Base-by-base conservation (phyloP, 2,113 vertebrate genomes). In the Collichthys lucidus region DNA sequence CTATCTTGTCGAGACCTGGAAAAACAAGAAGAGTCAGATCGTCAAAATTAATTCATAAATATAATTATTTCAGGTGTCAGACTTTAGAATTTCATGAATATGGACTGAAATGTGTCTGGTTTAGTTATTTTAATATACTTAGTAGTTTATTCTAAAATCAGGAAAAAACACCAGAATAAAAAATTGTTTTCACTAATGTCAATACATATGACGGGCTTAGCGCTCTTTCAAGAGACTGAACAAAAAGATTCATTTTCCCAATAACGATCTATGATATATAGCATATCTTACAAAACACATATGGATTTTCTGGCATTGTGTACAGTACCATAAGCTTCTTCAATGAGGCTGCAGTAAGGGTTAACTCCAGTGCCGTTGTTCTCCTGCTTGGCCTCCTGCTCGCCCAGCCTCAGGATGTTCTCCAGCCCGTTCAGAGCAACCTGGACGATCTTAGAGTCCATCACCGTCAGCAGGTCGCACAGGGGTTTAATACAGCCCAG, bases 361-460 rank as follows among this genome's bases (percentile, higher is more conserved):
- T 99, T 99, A 66, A 97, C 94, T 9, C 98, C 98, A 0, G 92
- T 94, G 88, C 96, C 96, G 0, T 89, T 96, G 89, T 88, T 92
- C 86, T 93, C 93, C 91, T 98, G 97, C 90, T 97, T 98, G 90
- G 97, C 96, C 52, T 99, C 98, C 91, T 99, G 98, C 78, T 99
- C 98, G 4, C 98, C 98, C 29, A 99, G 96, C 74, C 97, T 93
- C 86, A 99, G 94, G 65, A 99, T 99, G 91, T 99, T 99, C 91
- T 99, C 98, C 85, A 99, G 91, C 35, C 98, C 98, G 0, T 97
- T 99, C 50, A 99, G 91, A 0, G 98, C 97, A 19, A 99, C 98
- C 87, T 99, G 97, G 4, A 99, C 98, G 7, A 99, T 99, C 95
- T 99, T 99, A 0, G 97, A 98, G 93, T 99, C 98, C 98, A 99